Conservation (phyloP, 2,888 invertebrate genomes). For the Drosophila meridionalis region DNA sequence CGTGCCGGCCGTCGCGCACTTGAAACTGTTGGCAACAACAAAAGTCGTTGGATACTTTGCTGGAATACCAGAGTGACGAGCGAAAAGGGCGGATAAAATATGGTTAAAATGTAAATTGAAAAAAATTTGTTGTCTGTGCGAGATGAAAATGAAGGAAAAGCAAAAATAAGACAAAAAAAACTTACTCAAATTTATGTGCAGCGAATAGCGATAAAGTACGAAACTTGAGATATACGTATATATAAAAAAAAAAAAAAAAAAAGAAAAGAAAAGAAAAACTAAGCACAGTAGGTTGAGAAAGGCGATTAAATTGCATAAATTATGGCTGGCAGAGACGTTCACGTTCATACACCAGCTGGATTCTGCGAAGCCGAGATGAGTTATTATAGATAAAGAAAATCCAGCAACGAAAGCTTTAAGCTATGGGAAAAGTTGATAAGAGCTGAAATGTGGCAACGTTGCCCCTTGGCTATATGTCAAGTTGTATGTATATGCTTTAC, state of each 20-base stretch:
- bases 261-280: constrained; percentile 3
- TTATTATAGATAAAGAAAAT: constrained; percentile 51
- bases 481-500: not conserved
- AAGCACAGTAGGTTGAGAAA: constrained; percentile 46
- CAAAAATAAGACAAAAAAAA: not conserved
- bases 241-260: constrained; percentile 9
- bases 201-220: constrained; percentile 39
- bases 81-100: constrained; percentile 57
- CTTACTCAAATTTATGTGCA: constrained; percentile 54
- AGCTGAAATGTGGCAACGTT: constrained; percentile 31
- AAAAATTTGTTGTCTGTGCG: constrained; percentile 53
- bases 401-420: constrained; percentile 30
- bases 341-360: constrained; percentile 19
- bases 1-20: constrained; percentile 26
- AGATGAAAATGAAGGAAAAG: constrained; percentile 6
- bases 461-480: constrained; percentile 14
- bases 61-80: constrained; percentile 10
- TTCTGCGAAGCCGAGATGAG: constrained; percentile 55
- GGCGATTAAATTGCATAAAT: constrained; percentile 71
- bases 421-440: constrained; percentile 3
- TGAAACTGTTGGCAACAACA: constrained; percentile 52
- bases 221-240: constrained; percentile 4
- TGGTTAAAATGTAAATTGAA: constrained; percentile 73
- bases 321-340: constrained; percentile 36
- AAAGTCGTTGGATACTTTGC: constrained; percentile 35